Percentiles rank a stretch among this genome's conserved stretches.
Evolutionary conservation across 2,888 invertebrate genomes (phyloP).

Genomic region (Brachypalpus laphriformis): DNA sequence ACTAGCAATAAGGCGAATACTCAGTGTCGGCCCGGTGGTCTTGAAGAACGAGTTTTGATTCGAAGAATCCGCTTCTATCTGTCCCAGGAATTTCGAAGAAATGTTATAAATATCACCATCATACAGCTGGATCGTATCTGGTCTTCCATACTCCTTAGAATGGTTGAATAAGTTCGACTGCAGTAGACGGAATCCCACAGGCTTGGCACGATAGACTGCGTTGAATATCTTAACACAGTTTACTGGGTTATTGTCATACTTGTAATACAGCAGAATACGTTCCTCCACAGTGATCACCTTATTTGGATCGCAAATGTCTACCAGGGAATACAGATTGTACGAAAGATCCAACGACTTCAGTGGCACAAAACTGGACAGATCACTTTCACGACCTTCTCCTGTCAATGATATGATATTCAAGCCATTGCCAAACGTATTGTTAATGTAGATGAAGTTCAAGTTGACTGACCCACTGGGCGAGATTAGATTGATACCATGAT

Average conservation of each 20-base stretch:
- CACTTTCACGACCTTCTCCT: conserved; percentile 94
- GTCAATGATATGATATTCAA: conserved; percentile 94
- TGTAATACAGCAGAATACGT: conserved; percentile 95
- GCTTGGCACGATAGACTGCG: conserved; percentile 92
- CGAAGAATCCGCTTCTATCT: conserved; percentile 88
- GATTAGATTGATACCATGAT: conserved; percentile 95
- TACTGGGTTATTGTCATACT: conserved; percentile 97
- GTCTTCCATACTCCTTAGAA: conserved; percentile 90
- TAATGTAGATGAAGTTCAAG: conserved; percentile 89
- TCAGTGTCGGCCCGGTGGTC: conserved; percentile 91
- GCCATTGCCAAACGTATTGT: conserved; percentile 94
- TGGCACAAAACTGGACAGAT: conserved; percentile 94
- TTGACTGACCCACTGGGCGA: conserved; percentile 93
- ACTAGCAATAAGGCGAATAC: conserved; percentile 95
- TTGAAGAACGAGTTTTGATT: conserved; percentile 90
- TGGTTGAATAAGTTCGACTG: conserved; percentile 97
- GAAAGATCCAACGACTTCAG: conserved; percentile 92
- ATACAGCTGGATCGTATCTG: conserved; percentile 93
- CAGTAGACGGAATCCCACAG: conserved; percentile 93
- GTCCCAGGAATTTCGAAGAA: conserved; percentile 88
- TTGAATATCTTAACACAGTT: conserved; percentile 99
- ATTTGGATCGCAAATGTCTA: conserved; percentile 97
- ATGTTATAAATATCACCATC: conserved; percentile 97
- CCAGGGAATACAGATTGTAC: conserved; percentile 95
- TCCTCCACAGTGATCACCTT: conserved; percentile 96